Evolutionary conservation across 2,797 vertebrate genomes (phyloP).

Genomic region (Pachyuromys duprasi): DNA sequence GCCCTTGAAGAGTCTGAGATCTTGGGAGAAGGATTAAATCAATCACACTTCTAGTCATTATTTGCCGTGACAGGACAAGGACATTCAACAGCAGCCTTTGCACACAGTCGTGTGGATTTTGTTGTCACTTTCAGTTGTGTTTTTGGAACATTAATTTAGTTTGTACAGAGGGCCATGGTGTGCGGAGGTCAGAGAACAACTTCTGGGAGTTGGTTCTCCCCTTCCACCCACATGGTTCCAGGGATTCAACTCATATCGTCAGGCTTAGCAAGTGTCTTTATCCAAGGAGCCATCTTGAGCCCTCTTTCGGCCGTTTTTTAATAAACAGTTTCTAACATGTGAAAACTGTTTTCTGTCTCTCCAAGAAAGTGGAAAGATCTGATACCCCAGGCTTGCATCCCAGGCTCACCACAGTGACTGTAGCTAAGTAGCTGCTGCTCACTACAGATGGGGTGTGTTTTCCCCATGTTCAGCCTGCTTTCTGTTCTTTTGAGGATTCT

Average conservation of each 20-base stretch:
- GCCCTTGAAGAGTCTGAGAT: background rate
- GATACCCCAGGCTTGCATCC: background rate
- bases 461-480: background rate
- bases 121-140: background rate
- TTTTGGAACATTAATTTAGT: background rate
- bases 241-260: background rate
- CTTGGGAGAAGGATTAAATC: background rate
- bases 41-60: no score
- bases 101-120: accelerated
- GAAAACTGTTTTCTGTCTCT: background rate
- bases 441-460: background rate
- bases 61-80: background rate
- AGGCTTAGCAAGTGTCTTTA: background rate
- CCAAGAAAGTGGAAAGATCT: background rate
- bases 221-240: no score
- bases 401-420: background rate
- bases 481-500: background rate
- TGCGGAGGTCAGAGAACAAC: background rate
- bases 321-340: background rate
- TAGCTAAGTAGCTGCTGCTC: background rate
- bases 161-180: background rate
- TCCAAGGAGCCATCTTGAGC: background rate
- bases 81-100: no score
- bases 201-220: background rate
- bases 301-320: background rate